Evolutionary conservation across 2,113 vertebrate genomes (phyloP).

Genomic region (Micronisus gabar): DNA sequence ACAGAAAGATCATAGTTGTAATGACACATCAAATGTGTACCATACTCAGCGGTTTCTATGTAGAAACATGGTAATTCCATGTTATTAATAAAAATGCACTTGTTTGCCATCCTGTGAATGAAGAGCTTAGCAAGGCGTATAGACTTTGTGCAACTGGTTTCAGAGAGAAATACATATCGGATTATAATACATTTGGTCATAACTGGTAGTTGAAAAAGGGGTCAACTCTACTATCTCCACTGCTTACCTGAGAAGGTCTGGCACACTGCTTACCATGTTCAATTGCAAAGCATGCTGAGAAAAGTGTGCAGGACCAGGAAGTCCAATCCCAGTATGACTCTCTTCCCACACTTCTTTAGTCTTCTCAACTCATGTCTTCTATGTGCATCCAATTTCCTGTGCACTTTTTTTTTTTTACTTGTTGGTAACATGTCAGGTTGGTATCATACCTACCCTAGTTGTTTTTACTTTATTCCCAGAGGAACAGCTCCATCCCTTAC

Average conservation of each 20-base stretch:
- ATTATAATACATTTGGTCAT: neutral
- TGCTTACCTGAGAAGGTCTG: constrained; percentile 43
- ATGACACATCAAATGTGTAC: neutral
- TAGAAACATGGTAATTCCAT: neutral
- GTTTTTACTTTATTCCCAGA: constrained; percentile 98
- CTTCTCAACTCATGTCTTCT: neutral
- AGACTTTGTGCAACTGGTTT: neutral
- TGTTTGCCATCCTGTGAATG: neutral
- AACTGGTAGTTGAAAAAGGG: neutral
- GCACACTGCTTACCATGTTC: neutral
- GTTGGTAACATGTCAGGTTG: constrained; percentile 1
- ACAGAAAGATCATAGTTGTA: neutral
- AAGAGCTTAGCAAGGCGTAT: neutral
- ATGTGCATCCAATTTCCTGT: neutral
- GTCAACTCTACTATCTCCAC: neutral
- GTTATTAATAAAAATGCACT: neutral
- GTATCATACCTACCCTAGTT: constrained; percentile 85
- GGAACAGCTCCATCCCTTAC: constrained; percentile 97
- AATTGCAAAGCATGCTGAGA: neutral
- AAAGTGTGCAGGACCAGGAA: neutral
- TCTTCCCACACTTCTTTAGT: neutral
- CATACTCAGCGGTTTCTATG: neutral
- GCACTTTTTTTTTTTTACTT: neutral
- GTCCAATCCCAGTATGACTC: neutral
- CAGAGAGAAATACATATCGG: neutral